Conservation (phyloP, 1,140 invertebrate species). For the Archivesica marissinica region DNA sequence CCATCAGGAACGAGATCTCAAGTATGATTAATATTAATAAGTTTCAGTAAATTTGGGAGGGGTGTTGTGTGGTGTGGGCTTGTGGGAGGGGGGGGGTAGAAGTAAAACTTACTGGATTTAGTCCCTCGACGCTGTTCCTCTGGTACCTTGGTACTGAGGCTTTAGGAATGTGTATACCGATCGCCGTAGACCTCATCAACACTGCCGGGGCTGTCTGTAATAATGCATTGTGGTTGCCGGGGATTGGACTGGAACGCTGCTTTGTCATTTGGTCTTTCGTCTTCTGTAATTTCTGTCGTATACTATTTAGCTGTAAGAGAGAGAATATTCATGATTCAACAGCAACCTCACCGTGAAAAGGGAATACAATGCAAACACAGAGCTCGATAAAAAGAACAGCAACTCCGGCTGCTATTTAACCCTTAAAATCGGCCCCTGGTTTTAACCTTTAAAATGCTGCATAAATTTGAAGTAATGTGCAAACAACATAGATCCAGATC, state of each 20-base stretch:
- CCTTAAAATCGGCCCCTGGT: too few species aligned
- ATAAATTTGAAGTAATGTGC: too few species aligned
- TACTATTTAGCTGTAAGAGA: slow-evolving; percentile 36
- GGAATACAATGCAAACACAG: too few species aligned
- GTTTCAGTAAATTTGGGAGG: neutral
- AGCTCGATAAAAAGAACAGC: too few species aligned
- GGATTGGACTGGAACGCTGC: slow-evolving; percentile 54
- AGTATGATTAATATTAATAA: too few species aligned
- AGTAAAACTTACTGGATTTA: slow-evolving; percentile 55
- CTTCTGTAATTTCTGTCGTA: slow-evolving; percentile 54
- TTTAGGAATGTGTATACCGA: slow-evolving; percentile 31
- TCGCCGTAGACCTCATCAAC: slow-evolving; percentile 38
- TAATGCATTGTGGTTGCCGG: slow-evolving; percentile 59
- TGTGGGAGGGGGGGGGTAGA: neutral
- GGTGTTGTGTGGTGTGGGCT: neutral
- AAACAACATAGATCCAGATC: too few species aligned
- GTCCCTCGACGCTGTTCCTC: slow-evolving; percentile 55
- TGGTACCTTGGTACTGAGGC: slow-evolving; percentile 33
- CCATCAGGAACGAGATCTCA: too few species aligned
- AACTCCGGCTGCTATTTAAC: too few species aligned
- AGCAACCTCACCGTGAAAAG: too few species aligned
- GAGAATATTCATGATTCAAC: too few species aligned
- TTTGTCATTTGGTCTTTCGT: slow-evolving; percentile 53
- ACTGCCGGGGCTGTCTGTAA: slow-evolving; percentile 55
- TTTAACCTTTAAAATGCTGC: too few species aligned